Evolutionary conservation across 2,797 vertebrate genomes (phyloP).

Genomic region (Denticeps clupeoides): DNA sequence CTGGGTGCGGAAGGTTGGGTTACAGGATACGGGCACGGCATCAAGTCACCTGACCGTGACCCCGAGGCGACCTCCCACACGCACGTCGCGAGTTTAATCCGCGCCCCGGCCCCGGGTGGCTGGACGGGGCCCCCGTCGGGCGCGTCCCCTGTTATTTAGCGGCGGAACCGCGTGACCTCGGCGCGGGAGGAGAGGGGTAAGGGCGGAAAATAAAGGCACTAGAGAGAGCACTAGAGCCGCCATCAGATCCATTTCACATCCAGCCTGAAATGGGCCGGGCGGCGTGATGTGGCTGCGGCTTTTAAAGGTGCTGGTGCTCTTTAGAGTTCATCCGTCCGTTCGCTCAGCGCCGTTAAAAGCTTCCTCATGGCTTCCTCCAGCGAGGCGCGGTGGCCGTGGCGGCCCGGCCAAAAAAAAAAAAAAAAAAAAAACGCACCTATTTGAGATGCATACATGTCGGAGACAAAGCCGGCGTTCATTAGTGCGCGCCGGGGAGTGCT

Average conservation of each 20-base stretch:
- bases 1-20: too few relatives aligned
- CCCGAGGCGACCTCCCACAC: too few relatives aligned
- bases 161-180: neutral
- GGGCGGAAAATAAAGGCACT: neutral
- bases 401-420: slow-evolving; percentile 39
- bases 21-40: too few relatives aligned
- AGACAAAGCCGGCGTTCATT: slow-evolving; percentile 14
- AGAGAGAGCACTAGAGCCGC: neutral
- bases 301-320: slow-evolving; percentile 5
- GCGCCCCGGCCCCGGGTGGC: too few relatives aligned
- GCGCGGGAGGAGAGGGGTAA: neutral
- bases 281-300: slow-evolving; percentile 4
- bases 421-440: slow-evolving; percentile 9
- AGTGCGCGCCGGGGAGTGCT: slow-evolving; percentile 11
- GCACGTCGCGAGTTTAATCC: too few relatives aligned
- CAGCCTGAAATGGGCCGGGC: neutral
- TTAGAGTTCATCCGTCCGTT: slow-evolving; percentile 18
- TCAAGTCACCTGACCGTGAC: too few relatives aligned
- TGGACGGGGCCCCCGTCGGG: too few relatives aligned
- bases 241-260: neutral
- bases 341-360: slow-evolving; percentile 49
- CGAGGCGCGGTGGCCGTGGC: slow-evolving; percentile 34
- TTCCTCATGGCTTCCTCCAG: slow-evolving; percentile 38
- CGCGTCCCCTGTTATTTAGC: too few relatives aligned
- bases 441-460: slow-evolving; percentile 16